Evolutionary conservation across 1,140 invertebrate species (phyloP), one percentile per base, ranked within the genome.

Genomic region (Formica selysi): DNA sequence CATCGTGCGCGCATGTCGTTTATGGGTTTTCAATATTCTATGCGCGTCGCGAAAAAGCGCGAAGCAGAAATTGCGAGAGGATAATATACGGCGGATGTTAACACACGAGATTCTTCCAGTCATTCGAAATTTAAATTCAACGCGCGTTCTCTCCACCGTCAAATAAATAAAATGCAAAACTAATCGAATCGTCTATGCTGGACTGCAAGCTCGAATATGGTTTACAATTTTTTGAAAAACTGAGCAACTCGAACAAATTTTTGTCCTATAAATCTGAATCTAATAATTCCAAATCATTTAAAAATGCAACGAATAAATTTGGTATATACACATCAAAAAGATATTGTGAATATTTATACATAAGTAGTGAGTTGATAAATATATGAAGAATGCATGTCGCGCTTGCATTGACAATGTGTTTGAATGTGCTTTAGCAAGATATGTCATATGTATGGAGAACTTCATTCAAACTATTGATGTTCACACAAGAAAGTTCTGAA

Each of bases 21-120:
- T 89, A 89, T 86, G 57, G 87, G 44, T 89, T 89, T 89, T 70
- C 87, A 62, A 89, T 89, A 89, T 76, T 59, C 26, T n/a, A 64
- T 22, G 13, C 57, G 22, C 13, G 22, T 44, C 70, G 54, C 54
- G 26, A 59, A 59, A 36, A 74, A 61, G 54, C 26, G 48, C 48
- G 16, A 19, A 13, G 44, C 16, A 19, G 41, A 76, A 13, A 67
- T 70, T 7, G 13, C 13, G 38, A n/a, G 8, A 4, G 44, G 13
- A 26, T 10, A 26, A n/a, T 10, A 51, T 19, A 51, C 7, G 16
- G 61, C 11, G 41, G 36, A 71, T 70, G 11, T 41, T 61, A 54
- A 38, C 2, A 10, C 32, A 51, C 32, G 36, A 62, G 29, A 3
- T 13, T 62, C 48, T 76, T 48, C 4, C 36, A 7, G 0, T 78